Base-by-base conservation (phyloP, 1,140 invertebrate genomes). In the Drosophila novamexicana region DNA sequence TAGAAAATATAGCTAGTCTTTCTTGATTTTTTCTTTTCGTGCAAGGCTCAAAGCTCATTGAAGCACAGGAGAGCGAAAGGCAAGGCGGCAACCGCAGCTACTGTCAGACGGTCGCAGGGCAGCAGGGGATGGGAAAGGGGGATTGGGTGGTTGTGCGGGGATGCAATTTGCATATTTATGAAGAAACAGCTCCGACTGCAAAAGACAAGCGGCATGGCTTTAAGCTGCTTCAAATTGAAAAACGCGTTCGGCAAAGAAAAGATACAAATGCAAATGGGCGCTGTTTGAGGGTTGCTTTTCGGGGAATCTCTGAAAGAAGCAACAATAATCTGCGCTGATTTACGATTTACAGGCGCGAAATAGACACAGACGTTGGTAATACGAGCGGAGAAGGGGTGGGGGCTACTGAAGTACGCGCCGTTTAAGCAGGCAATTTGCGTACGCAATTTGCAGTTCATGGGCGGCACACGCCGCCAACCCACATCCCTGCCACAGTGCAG, bases 91-190 rank as follows among this genome's bases (percentile, higher is more conserved):
- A 54, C 67, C 57, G 16, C 76, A 66, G 54, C 59, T 63, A 47
- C 40, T 34, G 36, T 7, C 37, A 18, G n/a, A 36, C 8, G 22
- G 42, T 12, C 1, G 14, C 12, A n/a, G 14, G 18, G 36, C 1
- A n/a, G n/a, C 22, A 29, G 4, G 3, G n/a, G 29, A 36, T 54
- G 52, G 66, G 36, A 36, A n/a, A 0, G 36, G 34, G 32, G 22
- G 14, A 12, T 2, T 3, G 14, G 16, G 14, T 3, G 12, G 5
- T 14, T 37, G 52, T 29, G 45, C n/a, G 71, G 39, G 34, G 49
- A 40, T 56, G 76, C 75, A 91, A 90, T 90, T 91, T 90, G 82
- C 88, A 90, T 90, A 91, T 90, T 90, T 90, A 90, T 91, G 83
- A 90, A 90, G 88, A 88, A 88, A 53, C 45, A 47, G 50, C 42